phyloP scores from a whole-genome alignment of 1,140 invertebrate species.

The Homarus americanus region DNA sequence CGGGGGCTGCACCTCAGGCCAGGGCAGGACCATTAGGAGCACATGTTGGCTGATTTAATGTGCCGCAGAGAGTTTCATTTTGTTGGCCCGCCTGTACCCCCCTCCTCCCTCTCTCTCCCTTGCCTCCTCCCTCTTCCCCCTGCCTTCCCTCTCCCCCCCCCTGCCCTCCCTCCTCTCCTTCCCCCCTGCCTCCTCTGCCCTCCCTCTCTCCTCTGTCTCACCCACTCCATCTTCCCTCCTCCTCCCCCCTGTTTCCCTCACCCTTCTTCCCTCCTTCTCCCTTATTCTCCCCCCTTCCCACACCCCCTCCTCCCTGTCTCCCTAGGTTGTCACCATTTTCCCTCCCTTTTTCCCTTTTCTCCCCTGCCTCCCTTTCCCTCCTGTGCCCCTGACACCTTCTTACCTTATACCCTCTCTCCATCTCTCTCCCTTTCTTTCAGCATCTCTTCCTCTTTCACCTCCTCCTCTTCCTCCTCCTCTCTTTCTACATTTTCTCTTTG shows the following conservation, averaged over 20 bases:
- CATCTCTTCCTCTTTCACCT: neutral
- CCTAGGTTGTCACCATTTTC: neutral
- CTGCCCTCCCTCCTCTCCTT: neutral
- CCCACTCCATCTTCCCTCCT: neutral
- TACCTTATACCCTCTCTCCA: neutral
- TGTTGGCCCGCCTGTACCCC: neutral
- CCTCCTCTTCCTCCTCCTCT: neutral
- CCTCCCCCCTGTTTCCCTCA: neutral
- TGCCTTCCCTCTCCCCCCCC: neutral
- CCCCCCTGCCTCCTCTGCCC: neutral
- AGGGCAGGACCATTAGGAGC: slow-evolving; percentile 27
- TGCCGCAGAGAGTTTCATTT: slow-evolving; percentile 46
- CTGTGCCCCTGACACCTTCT: neutral
- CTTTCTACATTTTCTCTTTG: neutral
- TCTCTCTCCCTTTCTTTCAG: neutral
- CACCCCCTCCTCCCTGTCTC: neutral
- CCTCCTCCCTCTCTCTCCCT: neutral
- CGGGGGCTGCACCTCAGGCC: neutral
- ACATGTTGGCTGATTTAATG: slow-evolving; percentile 50
- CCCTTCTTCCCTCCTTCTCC: neutral
- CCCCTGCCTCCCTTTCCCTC: slow-evolving; percentile 3
- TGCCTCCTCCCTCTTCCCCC: neutral
- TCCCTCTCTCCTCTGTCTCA: neutral
- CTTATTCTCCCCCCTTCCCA: neutral
- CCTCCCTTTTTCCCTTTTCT: neutral